Percentiles rank a stretch among this genome's conserved stretches.
phyloP scores from a whole-genome alignment of 2,888 invertebrate genomes.

The Cataglyphis cursor region DNA sequence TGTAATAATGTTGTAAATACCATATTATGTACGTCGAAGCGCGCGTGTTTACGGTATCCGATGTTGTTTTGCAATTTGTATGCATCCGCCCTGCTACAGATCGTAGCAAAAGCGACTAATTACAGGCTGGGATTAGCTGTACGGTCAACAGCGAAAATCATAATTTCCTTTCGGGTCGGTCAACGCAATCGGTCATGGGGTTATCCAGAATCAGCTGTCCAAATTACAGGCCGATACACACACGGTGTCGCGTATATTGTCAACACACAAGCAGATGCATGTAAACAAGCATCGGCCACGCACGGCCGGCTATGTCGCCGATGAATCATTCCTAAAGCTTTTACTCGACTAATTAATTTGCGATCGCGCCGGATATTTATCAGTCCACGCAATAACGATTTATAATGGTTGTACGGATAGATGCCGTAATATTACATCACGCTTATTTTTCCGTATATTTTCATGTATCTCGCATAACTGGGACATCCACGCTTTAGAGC shows the following conservation, averaged over 20 bases:
- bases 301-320: conserved; percentile 44
- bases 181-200: conserved; percentile 56
- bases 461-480: background rate
- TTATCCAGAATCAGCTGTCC: conserved; percentile 56
- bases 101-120: conserved; percentile 56
- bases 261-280: conserved; percentile 45
- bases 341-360: conserved; percentile 53
- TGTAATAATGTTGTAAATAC: conserved; percentile 11
- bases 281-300: conserved; percentile 53
- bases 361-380: conserved; percentile 36
- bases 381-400: conserved; percentile 25
- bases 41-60: background rate
- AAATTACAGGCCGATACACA: conserved; percentile 58
- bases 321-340: conserved; percentile 55
- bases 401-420: background rate
- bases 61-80: conserved; percentile 41
- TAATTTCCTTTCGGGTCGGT: conserved; percentile 63
- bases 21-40: background rate
- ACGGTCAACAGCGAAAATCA: conserved; percentile 64
- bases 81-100: conserved; percentile 25
- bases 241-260: conserved; percentile 31
- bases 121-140: conserved; percentile 44
- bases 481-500: background rate
- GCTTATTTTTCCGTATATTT: conserved; percentile 4
- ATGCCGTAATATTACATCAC: background rate